Evolutionary conservation across 2,113 vertebrate species (phyloP), one percentile per base, ranked within the genome.

Genomic region (Ceyx margarethae): DNA sequence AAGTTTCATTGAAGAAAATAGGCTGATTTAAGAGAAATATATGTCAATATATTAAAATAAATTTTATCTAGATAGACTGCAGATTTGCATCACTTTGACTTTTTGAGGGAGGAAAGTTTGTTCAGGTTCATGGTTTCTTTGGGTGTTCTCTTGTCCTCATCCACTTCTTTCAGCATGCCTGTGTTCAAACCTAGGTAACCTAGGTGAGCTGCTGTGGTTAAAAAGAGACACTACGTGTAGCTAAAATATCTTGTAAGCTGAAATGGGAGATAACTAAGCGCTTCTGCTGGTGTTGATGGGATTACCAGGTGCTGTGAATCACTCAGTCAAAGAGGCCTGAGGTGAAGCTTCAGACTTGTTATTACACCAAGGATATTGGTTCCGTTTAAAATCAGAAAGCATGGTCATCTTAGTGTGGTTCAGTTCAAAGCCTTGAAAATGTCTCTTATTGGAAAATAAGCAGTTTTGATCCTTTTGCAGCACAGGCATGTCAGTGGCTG

Each of bases 21-120:
- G 81, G 62, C 71, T 96, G 94, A 95, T 95, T 94, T 88, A 90
- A 53, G 65, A 79, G 22, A 91, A 92, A 83, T 83, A 65, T 26
- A 33, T 37, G 21, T 68, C 82, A 73, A 51, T 42, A 75, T 87
- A 83, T 92, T 94, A 72, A 95, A 77, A 35, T n/a, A 71, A 48
- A 16, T 89, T 82, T 68, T 50, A 74, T 26, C 53, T 77, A 3
- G 33, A 57, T 81, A 79, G 22, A 51, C 17, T 45, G 22, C n/a
- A 74, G n/a, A 23, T 94, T 71, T 80, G 65, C 57, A 16, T 60
- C 89, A 23, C 10, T 37, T 69, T 29, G 6, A 14, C 13, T 64
- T 80, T 91, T 40, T 40, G 35, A 11, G 5, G 1, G 4, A 3
- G 2, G 9, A 17, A 4, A 13, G 43, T 80, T 86, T 75, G 28